A percentile compares a stretch with the other conserved stretches of the same genome.
phyloP scores from a whole-genome alignment of 1,140 invertebrate species.

The Diploscapter pachys region DNA sequence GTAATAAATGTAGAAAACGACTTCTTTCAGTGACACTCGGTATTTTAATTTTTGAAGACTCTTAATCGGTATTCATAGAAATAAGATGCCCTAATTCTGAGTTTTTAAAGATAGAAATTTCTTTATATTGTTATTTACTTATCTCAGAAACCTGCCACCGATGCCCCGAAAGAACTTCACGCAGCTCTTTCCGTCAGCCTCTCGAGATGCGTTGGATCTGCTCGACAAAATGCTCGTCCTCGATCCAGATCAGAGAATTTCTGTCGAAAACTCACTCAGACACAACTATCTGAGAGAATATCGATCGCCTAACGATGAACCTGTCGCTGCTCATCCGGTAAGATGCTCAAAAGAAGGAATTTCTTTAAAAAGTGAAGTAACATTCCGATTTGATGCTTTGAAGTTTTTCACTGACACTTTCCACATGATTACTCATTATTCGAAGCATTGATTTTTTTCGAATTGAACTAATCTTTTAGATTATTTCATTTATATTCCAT shows the following conservation, averaged over 20 bases:
- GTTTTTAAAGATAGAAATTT: too few species aligned
- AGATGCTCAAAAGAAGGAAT: slow-evolving; percentile 3
- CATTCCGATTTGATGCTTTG: too few species aligned
- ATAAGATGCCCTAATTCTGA: too few species aligned
- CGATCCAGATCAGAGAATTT: slow-evolving; percentile 74
- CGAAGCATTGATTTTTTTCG: too few species aligned
- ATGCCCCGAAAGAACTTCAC: slow-evolving; percentile 83
- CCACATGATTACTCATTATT: too few species aligned
- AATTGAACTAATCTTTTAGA: too few species aligned
- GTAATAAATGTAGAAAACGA: slow-evolving; percentile 3
- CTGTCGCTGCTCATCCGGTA: slow-evolving; percentile 39
- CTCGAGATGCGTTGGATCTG: slow-evolving; percentile 85
- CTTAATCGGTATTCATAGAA: too few species aligned
- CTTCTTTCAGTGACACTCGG: too few species aligned
- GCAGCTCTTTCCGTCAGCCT: slow-evolving; percentile 82
- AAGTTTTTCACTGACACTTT: too few species aligned
- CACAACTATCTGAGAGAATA: slow-evolving; percentile 39
- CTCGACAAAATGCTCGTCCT: slow-evolving; percentile 89
- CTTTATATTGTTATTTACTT: neutral
- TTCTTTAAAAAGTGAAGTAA: neutral
- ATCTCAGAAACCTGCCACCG: slow-evolving; percentile 24
- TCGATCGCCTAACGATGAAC: slow-evolving; percentile 49
- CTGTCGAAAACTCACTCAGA: slow-evolving; percentile 36
- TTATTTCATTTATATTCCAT: too few species aligned
- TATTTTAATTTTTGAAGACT: neutral